A percentile compares a stretch with the other conserved stretches of the same genome.
phyloP scores from a whole-genome alignment of 2,113 vertebrate species.

The Laterallus jamaicensis region DNA sequence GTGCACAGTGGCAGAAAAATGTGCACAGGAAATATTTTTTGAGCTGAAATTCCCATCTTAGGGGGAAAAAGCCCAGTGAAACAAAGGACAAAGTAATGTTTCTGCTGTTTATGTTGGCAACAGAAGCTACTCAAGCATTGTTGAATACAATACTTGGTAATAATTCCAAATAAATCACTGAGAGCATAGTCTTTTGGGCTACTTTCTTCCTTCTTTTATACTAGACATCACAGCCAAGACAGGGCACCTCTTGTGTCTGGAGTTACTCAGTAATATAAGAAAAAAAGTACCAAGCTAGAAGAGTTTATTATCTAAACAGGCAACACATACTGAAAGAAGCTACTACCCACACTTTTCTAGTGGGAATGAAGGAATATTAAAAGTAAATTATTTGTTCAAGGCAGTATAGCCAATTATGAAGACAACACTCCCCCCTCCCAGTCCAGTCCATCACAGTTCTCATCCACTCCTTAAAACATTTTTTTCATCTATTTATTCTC shows the following conservation, averaged over 20 bases:
- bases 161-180: background rate
- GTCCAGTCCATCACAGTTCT: background rate
- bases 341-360: background rate
- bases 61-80: rapidly evolving
- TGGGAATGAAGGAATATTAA: background rate
- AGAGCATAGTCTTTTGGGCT: background rate
- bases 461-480: background rate
- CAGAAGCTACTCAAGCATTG: background rate
- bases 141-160: background rate
- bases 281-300: background rate
- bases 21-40: slow-evolving; percentile 1
- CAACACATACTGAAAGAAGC: background rate
- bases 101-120: slow-evolving; percentile 10
- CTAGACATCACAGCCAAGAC: background rate
- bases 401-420: background rate
- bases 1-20: background rate
- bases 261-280: background rate
- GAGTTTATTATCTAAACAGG: background rate
- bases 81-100: background rate
- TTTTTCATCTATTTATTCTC: background rate
- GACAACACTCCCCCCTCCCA: background rate
- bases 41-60: background rate
- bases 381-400: background rate
- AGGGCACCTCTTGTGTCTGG: background rate
- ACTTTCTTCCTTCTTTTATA: background rate